phyloP scores from a whole-genome alignment of 2,797 vertebrate species.

The Gymnopithys bicolor region DNA sequence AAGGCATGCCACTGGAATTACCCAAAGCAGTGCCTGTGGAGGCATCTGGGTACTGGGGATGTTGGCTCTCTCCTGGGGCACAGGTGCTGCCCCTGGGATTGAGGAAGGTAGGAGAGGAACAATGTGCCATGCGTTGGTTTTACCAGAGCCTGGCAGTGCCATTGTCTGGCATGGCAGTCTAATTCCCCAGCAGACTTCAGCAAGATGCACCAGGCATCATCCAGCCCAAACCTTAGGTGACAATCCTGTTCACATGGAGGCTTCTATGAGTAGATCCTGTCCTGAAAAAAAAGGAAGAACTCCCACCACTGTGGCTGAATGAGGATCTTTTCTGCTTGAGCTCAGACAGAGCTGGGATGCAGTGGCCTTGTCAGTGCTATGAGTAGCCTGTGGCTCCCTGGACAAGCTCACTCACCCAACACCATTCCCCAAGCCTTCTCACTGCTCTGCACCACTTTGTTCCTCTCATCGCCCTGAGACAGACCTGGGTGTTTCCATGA shows the following conservation, averaged over 20 bases:
- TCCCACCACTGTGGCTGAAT: neutral
- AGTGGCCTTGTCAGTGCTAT: rapidly evolving
- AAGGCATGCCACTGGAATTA: constrained; percentile 41
- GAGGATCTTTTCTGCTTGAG: neutral
- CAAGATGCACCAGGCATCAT: neutral
- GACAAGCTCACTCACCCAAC: rapidly evolving
- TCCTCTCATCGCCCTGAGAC: neutral
- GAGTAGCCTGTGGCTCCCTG: rapidly evolving
- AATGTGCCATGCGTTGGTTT: neutral
- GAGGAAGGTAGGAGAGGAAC: neutral
- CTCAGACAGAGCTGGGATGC: neutral
- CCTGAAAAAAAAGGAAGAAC: neutral
- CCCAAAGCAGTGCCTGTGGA: neutral
- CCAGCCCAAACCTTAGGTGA: neutral
- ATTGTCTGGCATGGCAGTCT: neutral
- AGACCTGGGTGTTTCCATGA: neutral
- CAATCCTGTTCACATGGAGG: rapidly evolving
- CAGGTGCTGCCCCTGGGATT: neutral
- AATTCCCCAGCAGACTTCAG: rapidly evolving
- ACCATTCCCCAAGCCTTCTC: neutral
- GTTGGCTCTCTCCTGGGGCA: neutral
- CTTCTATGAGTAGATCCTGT: neutral
- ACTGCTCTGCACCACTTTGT: neutral
- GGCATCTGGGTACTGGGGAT: neutral
- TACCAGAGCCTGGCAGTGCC: neutral